phyloP scores from a whole-genome alignment of 2,113 vertebrate genomes.

The Ceyx cyanopectus region DNA sequence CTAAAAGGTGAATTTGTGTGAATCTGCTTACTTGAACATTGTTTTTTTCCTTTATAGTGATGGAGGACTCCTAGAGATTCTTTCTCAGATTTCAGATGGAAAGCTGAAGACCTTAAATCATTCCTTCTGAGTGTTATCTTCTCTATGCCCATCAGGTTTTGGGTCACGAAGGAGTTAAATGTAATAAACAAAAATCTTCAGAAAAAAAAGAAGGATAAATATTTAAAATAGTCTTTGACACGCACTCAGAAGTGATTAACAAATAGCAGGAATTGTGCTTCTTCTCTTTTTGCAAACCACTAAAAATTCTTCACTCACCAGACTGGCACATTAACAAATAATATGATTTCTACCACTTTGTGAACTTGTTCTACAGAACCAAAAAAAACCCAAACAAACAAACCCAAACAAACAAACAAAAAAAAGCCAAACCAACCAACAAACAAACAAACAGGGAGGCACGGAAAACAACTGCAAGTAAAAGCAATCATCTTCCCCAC shows the following conservation, averaged over 20 bases:
- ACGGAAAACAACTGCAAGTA: conserved; percentile 38
- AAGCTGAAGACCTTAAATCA: not conserved
- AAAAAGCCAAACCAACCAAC: not conserved
- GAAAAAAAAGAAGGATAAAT: conserved; percentile 29
- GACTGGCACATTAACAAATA: conserved; percentile 54
- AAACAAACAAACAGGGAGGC: not conserved
- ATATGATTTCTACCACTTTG: conserved; percentile 43
- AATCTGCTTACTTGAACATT: not conserved
- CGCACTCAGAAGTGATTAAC: conserved; percentile 10
- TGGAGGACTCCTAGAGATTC: not conserved
- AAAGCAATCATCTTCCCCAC: conserved; percentile 32
- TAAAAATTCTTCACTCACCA: conserved; percentile 16
- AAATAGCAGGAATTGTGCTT: conserved; percentile 37
- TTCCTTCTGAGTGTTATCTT: not conserved
- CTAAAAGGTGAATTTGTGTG: not conserved
- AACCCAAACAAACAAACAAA: not conserved
- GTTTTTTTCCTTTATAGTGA: not conserved
- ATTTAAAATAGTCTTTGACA: conserved; percentile 26
- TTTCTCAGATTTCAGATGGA: not conserved
- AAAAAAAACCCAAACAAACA: not conserved
- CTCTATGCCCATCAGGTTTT: not conserved
- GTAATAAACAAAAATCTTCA: not conserved
- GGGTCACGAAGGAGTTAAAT: not conserved
- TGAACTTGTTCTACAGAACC: not conserved
- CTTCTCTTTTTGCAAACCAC: conserved; percentile 1